Percentiles rank a stretch among this genome's conserved stretches.
Conservation (phyloP, 2,797 vertebrate species). For the Tapirus indicus region DNA sequence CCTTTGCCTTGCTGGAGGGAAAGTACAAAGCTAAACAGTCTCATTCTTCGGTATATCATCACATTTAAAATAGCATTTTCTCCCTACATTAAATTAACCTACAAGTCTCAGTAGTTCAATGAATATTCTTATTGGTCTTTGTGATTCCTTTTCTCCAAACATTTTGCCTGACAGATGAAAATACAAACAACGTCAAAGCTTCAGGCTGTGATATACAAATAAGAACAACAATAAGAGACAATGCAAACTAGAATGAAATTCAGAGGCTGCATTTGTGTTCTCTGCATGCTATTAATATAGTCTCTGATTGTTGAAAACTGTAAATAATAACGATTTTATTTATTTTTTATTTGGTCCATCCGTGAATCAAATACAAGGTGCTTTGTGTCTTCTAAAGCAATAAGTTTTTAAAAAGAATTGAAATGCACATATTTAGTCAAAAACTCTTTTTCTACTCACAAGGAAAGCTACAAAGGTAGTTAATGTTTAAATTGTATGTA, state of each 20-base stretch:
- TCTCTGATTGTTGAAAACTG: conserved; percentile 83
- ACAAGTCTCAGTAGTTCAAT: conserved; percentile 75
- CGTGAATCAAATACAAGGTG: conserved; percentile 78
- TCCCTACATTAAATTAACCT: conserved; percentile 83
- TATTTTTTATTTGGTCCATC: conserved; percentile 77
- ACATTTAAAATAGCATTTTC: conserved; percentile 83
- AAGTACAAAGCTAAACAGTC: conserved; percentile 65
- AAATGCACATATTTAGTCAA: conserved; percentile 70
- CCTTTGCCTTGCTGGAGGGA: conserved; percentile 72
- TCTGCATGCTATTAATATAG: conserved; percentile 81
- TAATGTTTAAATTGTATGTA: conserved; percentile 66
- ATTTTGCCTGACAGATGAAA: conserved; percentile 81
- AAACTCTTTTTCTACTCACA: conserved; percentile 65
- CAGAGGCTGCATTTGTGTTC: conserved; percentile 84
- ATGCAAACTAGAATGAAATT: conserved; percentile 87
- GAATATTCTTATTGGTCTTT: conserved; percentile 73
- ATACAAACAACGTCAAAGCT: conserved; percentile 84
- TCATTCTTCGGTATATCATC: conserved; percentile 63
- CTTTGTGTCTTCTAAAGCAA: conserved; percentile 78
- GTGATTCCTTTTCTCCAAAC: conserved; percentile 72
- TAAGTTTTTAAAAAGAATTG: conserved; percentile 76
- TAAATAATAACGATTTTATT: conserved; percentile 85
- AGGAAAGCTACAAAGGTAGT: conserved; percentile 70
- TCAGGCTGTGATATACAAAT: conserved; percentile 86
- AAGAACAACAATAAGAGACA: conserved; percentile 85